A percentile compares a stretch with the other conserved stretches of the same genome.
Evolutionary conservation across 2,888 invertebrate species (phyloP).

Genomic region (Lutraria lutraria): DNA sequence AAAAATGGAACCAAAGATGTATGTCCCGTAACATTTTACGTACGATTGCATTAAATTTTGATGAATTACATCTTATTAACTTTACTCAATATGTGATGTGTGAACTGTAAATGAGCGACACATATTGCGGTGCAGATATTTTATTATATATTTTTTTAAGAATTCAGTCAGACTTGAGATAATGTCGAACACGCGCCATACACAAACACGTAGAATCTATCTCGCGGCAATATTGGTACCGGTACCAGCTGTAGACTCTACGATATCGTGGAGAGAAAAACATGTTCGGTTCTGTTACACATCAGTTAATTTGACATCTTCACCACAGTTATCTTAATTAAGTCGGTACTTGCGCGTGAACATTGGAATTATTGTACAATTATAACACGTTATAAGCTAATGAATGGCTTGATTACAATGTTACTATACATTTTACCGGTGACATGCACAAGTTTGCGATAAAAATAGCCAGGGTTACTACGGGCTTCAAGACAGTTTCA

Average conservation of each 20-base stretch:
- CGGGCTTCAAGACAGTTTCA: neutral
- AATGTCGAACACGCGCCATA: neutral
- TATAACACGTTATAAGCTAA: conserved; percentile 33
- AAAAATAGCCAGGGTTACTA: conserved; percentile 46
- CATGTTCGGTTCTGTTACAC: neutral
- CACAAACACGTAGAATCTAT: neutral
- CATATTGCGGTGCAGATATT: neutral
- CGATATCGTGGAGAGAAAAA: neutral
- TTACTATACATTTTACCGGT: conserved; percentile 22
- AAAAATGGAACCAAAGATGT: no score
- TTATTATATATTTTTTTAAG: neutral
- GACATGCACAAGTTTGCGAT: conserved; percentile 36
- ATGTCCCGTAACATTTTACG: no score
- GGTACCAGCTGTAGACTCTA: neutral
- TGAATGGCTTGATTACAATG: conserved; percentile 37
- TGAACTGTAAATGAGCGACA: no score
- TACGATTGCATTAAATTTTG: no score
- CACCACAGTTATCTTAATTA: conserved; percentile 26
- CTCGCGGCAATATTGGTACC: conserved; percentile 10
- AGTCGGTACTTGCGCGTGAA: conserved; percentile 12
- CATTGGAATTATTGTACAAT: conserved; percentile 6
- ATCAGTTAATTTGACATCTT: neutral
- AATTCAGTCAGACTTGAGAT: neutral
- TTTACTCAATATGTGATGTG: no score
- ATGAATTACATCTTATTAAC: no score